Percentiles rank a stretch among this genome's conserved stretches.
phyloP scores from a whole-genome alignment of 2,888 invertebrate species.

The Cheilosia urbana region DNA sequence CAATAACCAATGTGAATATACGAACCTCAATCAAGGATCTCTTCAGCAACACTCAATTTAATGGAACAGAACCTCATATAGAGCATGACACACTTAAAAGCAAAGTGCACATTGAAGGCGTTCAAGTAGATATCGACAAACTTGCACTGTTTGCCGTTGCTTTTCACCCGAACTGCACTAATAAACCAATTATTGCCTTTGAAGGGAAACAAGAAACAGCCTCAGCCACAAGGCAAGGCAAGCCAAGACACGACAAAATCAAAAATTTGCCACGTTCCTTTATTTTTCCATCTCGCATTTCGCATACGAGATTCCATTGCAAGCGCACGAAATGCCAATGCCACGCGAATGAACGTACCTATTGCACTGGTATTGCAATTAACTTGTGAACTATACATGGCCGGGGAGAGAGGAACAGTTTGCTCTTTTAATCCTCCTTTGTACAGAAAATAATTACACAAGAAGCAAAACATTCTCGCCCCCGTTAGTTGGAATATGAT shows the following conservation, averaged over 20 bases:
- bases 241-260: slow-evolving; percentile 21
- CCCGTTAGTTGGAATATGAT: slow-evolving; percentile 3
- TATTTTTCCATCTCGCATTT: background rate
- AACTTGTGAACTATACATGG: slow-evolving; percentile 36
- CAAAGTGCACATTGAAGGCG: slow-evolving; percentile 40
- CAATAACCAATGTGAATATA: background rate
- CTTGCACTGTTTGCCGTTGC: slow-evolving; percentile 4
- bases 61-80: slow-evolving; percentile 37
- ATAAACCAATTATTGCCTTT: slow-evolving; percentile 43
- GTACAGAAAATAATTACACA: slow-evolving; percentile 64
- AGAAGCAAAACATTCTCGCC: slow-evolving; percentile 57
- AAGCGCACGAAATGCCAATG: slow-evolving; percentile 23
- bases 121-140: slow-evolving; percentile 25
- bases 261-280: slow-evolving; percentile 21
- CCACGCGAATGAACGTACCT: background rate
- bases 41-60: slow-evolving; percentile 44
- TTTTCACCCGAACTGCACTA: slow-evolving; percentile 4
- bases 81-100: slow-evolving; percentile 10
- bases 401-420: slow-evolving; percentile 13
- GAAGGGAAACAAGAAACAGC: slow-evolving; percentile 21
- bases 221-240: slow-evolving; percentile 14
- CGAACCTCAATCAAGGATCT: slow-evolving; percentile 32
- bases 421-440: slow-evolving; percentile 46
- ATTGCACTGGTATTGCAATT: slow-evolving; percentile 33
- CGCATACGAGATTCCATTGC: slow-evolving; percentile 12